Evolutionary conservation across 2,888 invertebrate genomes (phyloP).

Genomic region (Rhingia campestris): DNA sequence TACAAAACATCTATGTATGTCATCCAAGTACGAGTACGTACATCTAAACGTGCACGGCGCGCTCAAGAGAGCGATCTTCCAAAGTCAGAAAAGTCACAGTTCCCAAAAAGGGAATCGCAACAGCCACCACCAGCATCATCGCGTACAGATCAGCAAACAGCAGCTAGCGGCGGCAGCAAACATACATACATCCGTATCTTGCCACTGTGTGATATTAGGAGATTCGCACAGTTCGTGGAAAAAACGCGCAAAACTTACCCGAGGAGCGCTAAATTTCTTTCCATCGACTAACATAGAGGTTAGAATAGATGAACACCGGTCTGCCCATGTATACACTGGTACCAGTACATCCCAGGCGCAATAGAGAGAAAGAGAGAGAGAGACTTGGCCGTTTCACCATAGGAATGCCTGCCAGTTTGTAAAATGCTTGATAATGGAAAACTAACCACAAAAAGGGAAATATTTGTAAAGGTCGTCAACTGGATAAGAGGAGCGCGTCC

Average conservation of each 20-base stretch:
- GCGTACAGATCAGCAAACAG: constrained; percentile 36
- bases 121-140: constrained; percentile 52
- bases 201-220: constrained; percentile 69
- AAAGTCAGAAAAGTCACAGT: constrained; percentile 72
- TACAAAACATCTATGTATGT: constrained; percentile 70
- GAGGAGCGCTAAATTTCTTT: constrained; percentile 54
- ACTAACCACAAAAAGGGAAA: constrained; percentile 73
- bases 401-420: constrained; percentile 69
- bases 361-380: neutral
- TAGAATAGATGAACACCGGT: constrained; percentile 62
- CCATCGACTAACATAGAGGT: constrained; percentile 42
- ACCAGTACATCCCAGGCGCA: constrained; percentile 25
- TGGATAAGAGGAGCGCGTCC: constrained; percentile 64
- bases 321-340: constrained; percentile 50
- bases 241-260: constrained; percentile 18
- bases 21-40: constrained; percentile 70
- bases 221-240: constrained; percentile 73
- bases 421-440: constrained; percentile 67
- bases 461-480: constrained; percentile 74
- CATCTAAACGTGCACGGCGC: constrained; percentile 24
- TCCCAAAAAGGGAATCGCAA: constrained; percentile 73
- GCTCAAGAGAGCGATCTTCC: constrained; percentile 49
- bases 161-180: constrained; percentile 39
- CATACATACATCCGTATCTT: constrained; percentile 64
- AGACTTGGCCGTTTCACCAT: constrained; percentile 66